Base-by-base conservation (phyloP, 2,797 vertebrate genomes). In the Cuculus canorus region DNA sequence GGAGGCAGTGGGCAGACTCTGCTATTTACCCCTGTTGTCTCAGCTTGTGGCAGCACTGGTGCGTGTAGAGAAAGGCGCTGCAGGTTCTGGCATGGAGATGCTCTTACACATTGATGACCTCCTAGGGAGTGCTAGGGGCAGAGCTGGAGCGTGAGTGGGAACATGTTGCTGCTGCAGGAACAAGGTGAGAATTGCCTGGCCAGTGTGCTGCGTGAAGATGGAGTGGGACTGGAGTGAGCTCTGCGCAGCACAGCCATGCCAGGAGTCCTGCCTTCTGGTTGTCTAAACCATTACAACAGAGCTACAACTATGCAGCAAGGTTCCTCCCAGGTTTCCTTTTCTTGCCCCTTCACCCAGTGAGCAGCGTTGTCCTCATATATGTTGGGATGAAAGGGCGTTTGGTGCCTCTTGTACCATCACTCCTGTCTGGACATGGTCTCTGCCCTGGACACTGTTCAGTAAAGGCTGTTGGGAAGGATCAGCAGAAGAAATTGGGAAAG, bases 151-250 rank as follows among this genome's bases (percentile, higher is more conserved):
- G 7, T 16, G 27, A 18, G 19, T 12, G 33, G 56, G 35, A 32
- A 15, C 2, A 10, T 2, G 0, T 17, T 73, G 41, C 52, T 66
- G 45, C 41, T 56, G 60, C 45, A 11, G 1, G 1, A 33, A 52
- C 28, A 37, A 50, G 39, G 14, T 8, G 28, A 22, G n/a, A 35
- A 16, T 37, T 61, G 21, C 59, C 21, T 70, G 57, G 35, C 28
- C 10, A 6, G 53, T 16, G 2, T 22, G 35, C n/a, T 50, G 24
- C 16, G 52, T 27, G 39, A 33, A 37, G 52, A 14, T 21, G 61
- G 24, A 30, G 41, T 1, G 2, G 24, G 48, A 30, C 35, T 21
- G 15, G 13, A 45, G 28, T 33, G 7, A 59, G 18, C 27, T 68
- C 12, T 41, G 8, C 15, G 41, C 24, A 11, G 68, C 59, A 66